Evolutionary conservation across 2,888 invertebrate species (phyloP).

Genomic region (Sylvicola cinctus): DNA sequence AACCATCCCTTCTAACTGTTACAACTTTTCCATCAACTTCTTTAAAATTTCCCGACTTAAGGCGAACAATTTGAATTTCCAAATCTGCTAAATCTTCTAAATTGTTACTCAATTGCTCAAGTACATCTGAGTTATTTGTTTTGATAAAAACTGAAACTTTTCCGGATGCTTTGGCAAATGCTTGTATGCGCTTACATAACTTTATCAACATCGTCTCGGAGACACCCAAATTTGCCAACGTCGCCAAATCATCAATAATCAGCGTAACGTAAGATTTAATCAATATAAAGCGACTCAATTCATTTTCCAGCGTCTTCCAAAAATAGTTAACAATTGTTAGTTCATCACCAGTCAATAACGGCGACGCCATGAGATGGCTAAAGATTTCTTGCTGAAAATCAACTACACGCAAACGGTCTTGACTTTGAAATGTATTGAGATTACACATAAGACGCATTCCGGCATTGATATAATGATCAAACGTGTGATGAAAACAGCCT

Average conservation of each 20-base stretch:
- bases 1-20: slow-evolving; percentile 15
- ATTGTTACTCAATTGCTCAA: slow-evolving; percentile 34
- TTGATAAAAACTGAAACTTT: slow-evolving; percentile 35
- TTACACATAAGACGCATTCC: slow-evolving; percentile 56
- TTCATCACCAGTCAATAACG: no score
- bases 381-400: no score
- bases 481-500: slow-evolving; percentile 45
- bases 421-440: slow-evolving; percentile 29
- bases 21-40: slow-evolving; percentile 50
- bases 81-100: slow-evolving; percentile 42
- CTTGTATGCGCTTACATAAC: slow-evolving; percentile 28
- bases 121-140: slow-evolving; percentile 34
- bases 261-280: no score
- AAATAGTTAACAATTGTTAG: no score
- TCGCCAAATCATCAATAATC: slow-evolving; percentile 51
- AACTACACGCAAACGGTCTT: slow-evolving; percentile 28
- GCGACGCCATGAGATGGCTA: no score
- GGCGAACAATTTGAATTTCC: slow-evolving; percentile 36
- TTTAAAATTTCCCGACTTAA: slow-evolving; percentile 50
- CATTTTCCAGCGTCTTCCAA: no score
- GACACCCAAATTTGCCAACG: slow-evolving; percentile 42
- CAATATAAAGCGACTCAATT: no score
- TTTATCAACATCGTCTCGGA: slow-evolving; percentile 30
- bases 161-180: slow-evolving; percentile 18
- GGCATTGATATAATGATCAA: slow-evolving; percentile 51